These are phyloP conservation scores for Trachops cirrhosus DNA, from an alignment of 2,797 vertebrate genomes.

Conservation along the genomic window DNA sequence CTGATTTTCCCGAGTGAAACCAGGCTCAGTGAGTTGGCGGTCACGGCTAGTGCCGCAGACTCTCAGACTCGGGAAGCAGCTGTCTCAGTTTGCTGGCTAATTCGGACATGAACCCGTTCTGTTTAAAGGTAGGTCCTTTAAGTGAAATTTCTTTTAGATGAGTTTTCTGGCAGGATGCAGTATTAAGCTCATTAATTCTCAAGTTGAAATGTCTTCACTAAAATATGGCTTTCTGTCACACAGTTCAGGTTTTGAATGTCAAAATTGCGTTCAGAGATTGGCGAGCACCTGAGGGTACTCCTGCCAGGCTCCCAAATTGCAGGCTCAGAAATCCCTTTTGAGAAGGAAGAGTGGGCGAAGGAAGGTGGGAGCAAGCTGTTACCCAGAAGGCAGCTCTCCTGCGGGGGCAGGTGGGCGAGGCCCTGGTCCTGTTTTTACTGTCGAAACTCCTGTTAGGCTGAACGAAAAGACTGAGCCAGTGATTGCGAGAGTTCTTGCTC, in stretches of 20 bases:
- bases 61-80: fast-evolving
- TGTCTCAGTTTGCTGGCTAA: not conserved
- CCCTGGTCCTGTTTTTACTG: not conserved
- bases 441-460: not conserved
- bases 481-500: not conserved
- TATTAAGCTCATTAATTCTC: constrained; percentile 48
- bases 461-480: not conserved
- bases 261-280: constrained; percentile 40
- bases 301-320: constrained; percentile 37
- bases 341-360: not conserved
- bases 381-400: not conserved
- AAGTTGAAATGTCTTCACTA: constrained; percentile 49
- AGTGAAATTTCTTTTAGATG: not conserved
- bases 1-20: not conserved
- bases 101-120: not conserved
- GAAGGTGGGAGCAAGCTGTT: not conserved
- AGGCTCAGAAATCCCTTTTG: constrained; percentile 23
- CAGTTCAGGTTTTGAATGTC: constrained; percentile 44
- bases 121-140: not conserved
- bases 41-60: fast-evolving
- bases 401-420: not conserved
- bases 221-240: constrained; percentile 45
- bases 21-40: not conserved
- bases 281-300: not conserved
- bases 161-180: not conserved